Evolutionary conservation across 2,797 vertebrate genomes (phyloP).

Genomic region (Pelochelys cantorii): DNA sequence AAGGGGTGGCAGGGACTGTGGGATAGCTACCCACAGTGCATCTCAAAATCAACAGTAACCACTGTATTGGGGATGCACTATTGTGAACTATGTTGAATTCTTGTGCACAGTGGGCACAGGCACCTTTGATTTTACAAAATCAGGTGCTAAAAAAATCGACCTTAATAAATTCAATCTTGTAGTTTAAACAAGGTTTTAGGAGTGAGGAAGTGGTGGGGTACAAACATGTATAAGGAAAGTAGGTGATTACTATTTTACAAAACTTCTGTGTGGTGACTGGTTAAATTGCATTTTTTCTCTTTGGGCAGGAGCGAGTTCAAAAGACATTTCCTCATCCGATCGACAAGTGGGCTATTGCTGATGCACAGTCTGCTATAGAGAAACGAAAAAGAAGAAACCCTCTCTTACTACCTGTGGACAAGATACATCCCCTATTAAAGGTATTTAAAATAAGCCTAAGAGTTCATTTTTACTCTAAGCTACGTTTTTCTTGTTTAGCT

Average conservation of each 20-base stretch:
- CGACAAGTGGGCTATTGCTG: constrained; percentile 98
- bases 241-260: not conserved
- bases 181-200: not conserved
- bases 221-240: constrained; percentile 12
- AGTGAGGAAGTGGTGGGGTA: not conserved
- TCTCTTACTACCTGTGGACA: constrained; percentile 95
- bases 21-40: too few relatives aligned
- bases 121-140: too few relatives aligned
- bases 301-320: constrained; percentile 93
- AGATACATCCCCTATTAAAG: constrained; percentile 97
- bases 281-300: constrained; percentile 6
- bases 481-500: not conserved
- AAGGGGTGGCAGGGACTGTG: too few relatives aligned
- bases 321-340: constrained; percentile 99
- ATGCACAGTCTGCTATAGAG: constrained; percentile 96
- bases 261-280: not conserved
- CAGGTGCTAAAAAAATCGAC: too few relatives aligned
- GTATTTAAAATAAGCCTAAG: constrained; percentile 73
- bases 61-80: too few relatives aligned
- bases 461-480: not conserved
- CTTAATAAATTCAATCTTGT: too few relatives aligned
- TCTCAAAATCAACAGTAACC: too few relatives aligned
- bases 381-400: constrained; percentile 95
- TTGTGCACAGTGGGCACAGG: too few relatives aligned
- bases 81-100: too few relatives aligned